Evolutionary conservation across 2,113 vertebrate species (phyloP).

Genomic region (Tragulus kanchil): DNA sequence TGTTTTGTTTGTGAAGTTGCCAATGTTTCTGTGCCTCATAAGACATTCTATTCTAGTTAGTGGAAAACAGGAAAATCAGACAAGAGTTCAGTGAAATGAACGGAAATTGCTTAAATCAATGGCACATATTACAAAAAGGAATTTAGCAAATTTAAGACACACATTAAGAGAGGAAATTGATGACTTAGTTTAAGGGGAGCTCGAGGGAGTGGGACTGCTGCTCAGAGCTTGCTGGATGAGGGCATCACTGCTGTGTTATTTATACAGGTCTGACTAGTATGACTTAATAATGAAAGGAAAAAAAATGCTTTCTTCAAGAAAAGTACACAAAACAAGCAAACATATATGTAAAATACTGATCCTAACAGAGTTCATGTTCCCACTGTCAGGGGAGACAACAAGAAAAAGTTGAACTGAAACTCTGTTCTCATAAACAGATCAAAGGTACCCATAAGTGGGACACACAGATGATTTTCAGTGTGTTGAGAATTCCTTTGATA

Average conservation of each 20-base stretch:
- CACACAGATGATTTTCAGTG: not conserved
- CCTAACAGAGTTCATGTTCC: not conserved
- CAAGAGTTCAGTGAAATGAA: not conserved
- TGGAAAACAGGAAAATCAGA: constrained; percentile 4
- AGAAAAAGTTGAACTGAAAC: not conserved
- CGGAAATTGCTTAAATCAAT: not conserved
- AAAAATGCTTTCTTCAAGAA: not conserved
- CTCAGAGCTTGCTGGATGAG: not conserved
- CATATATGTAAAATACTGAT: not conserved
- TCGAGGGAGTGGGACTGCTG: not conserved
- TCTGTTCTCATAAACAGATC: not conserved
- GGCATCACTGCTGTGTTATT: rapidly evolving
- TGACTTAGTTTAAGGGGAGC: not conserved
- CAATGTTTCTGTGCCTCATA: not conserved
- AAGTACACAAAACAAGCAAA: not conserved
- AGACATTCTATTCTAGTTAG: constrained; percentile 18
- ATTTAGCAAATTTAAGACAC: not conserved
- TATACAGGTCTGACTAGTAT: not conserved
- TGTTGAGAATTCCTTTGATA: not conserved
- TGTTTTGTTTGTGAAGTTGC: constrained; percentile 23
- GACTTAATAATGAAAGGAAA: not conserved
- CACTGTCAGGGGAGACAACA: not conserved
- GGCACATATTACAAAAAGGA: not conserved
- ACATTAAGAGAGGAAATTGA: not conserved
- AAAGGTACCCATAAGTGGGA: not conserved